Percentiles rank a stretch among this genome's conserved stretches.
Conservation (phyloP, 2,888 invertebrate species). For the Ichneumoninae sp. region DNA sequence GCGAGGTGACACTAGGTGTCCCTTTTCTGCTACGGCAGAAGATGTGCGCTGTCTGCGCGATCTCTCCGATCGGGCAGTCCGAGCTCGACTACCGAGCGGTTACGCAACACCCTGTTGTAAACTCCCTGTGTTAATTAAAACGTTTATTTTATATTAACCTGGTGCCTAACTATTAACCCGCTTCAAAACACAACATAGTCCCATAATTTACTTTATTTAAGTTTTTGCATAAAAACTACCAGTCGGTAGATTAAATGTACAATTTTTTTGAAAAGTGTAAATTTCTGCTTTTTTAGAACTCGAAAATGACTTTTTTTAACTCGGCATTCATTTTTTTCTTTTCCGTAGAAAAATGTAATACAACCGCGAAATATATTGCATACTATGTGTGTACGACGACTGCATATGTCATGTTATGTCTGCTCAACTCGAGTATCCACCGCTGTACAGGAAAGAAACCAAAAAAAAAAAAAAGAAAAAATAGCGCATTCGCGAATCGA, state of each 20-base stretch:
- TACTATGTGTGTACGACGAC: not conserved
- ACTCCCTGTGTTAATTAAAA: no score
- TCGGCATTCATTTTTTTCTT: not conserved
- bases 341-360: not conserved
- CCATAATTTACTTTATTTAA: no score
- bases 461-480: not conserved
- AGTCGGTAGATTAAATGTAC: no score
- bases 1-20: slow-evolving; percentile 19
- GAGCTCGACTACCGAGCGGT: slow-evolving; percentile 12
- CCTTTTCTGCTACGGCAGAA: not conserved
- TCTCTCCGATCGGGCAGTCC: not conserved
- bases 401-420: not conserved
- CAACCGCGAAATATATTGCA: not conserved
- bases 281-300: no score
- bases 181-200: no score
- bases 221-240: no score
- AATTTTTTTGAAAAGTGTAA: no score
- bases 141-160: no score
- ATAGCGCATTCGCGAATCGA: not conserved
- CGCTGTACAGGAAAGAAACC: not conserved
- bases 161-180: no score
- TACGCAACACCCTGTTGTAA: no score
- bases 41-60: not conserved
- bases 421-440: not conserved
- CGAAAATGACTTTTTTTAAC: no score